These are phyloP conservation scores for Rhinogobio ventralis DNA, from an alignment of 2,797 vertebrate species.

Conservation along the genomic window DNA sequence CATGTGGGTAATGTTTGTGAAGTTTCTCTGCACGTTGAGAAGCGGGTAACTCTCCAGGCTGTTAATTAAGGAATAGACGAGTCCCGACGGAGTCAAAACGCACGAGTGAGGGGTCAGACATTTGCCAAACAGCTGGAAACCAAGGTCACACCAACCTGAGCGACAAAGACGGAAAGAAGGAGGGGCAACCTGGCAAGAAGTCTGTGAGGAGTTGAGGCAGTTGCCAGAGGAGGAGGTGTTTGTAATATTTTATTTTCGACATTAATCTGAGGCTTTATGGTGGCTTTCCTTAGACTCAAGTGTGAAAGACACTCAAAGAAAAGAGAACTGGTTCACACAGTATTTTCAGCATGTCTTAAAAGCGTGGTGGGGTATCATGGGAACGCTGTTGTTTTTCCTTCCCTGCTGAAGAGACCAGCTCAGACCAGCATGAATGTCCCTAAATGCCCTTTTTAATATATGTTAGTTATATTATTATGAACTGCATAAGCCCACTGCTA, in stretches of 20 bases:
- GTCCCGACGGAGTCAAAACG: conserved; percentile 70
- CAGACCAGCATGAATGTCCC: conserved; percentile 10
- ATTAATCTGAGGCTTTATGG: conserved; percentile 48
- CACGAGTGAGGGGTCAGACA: conserved; percentile 74
- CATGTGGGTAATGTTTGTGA: conserved; percentile 61
- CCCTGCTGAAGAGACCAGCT: neutral
- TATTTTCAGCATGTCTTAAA: conserved; percentile 37
- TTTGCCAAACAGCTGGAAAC: conserved; percentile 77
- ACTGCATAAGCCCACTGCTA: neutral
- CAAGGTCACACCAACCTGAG: conserved; percentile 76
- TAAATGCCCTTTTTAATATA: neutral
- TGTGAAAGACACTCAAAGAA: conserved; percentile 44
- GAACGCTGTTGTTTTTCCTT: conserved; percentile 27
- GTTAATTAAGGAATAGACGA: conserved; percentile 75
- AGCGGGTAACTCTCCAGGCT: conserved; percentile 43
- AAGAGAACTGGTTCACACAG: conserved; percentile 47
- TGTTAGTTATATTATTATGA: neutral
- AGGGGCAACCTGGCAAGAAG: conserved; percentile 24
- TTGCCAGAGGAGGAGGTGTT: conserved; percentile 57
- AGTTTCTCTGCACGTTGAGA: neutral
- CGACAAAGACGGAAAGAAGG: conserved; percentile 48
- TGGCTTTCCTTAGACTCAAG: conserved; percentile 41
- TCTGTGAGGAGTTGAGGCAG: conserved; percentile 51
- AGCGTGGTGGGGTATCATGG: conserved; percentile 8
- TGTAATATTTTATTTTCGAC: conserved; percentile 49